These are phyloP conservation scores for Aulostomus chinensis DNA, from an alignment of 2,797 vertebrate species.

Conservation along the genomic window DNA sequence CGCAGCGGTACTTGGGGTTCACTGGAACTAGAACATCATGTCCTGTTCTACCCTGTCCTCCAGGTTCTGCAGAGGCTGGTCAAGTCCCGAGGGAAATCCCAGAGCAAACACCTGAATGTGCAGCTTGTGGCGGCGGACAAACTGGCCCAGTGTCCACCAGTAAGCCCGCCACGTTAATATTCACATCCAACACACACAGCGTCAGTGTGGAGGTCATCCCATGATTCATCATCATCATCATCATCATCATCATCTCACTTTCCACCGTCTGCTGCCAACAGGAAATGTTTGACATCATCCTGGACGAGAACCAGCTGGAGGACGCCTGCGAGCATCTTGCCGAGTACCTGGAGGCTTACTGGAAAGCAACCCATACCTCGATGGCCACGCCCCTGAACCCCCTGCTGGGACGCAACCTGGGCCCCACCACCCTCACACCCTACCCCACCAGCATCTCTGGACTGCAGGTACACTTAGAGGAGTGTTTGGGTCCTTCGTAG, in stretches of 20 bases:
- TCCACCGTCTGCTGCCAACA: constrained; percentile 57
- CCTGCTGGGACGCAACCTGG: constrained; percentile 90
- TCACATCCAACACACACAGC: too few relatives aligned
- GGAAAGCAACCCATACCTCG: constrained; percentile 94
- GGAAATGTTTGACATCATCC: constrained; percentile 99
- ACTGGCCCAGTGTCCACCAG: constrained; percentile 95
- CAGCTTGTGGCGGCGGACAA: constrained; percentile 98
- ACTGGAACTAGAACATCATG: constrained; percentile 11
- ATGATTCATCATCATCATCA: not conserved
- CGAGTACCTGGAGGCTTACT: constrained; percentile 96
- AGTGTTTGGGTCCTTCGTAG: too few relatives aligned
- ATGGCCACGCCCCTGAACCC: constrained; percentile 92
- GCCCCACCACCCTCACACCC: constrained; percentile 88
- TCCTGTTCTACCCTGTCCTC: not conserved
- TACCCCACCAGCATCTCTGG: constrained; percentile 93
- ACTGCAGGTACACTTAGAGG: constrained; percentile 92
- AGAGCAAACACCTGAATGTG: constrained; percentile 98
- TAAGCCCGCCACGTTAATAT: constrained; percentile 70
- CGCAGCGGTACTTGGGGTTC: not conserved
- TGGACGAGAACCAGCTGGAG: constrained; percentile 97
- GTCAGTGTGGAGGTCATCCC: too few relatives aligned
- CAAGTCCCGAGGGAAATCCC: constrained; percentile 97
- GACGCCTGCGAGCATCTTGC: constrained; percentile 96
- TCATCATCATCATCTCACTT: not conserved
- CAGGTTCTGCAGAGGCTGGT: constrained; percentile 96